phyloP scores from a whole-genome alignment of 2,888 invertebrate species.

The Amphiduros pacificus region DNA sequence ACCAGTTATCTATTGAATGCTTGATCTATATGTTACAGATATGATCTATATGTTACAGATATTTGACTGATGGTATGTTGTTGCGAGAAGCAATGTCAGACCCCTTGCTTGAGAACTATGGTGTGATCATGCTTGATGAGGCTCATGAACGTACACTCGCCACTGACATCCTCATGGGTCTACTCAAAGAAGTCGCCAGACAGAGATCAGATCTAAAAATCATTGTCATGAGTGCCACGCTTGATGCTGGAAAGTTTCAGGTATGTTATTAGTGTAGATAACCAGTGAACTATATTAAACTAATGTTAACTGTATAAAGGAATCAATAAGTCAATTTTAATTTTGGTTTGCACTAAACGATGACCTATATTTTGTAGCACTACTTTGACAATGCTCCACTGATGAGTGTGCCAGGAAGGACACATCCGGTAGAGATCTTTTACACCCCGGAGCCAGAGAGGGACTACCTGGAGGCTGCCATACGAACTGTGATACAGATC shows the following conservation, averaged over 20 bases:
- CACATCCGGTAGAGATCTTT: slow-evolving; percentile 96
- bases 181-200: slow-evolving; percentile 91
- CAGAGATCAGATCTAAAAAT: slow-evolving; percentile 91
- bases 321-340: too few relatives aligned
- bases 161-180: slow-evolving; percentile 98
- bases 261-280: too few relatives aligned
- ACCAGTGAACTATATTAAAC: too few relatives aligned
- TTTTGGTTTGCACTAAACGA: background rate
- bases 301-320: too few relatives aligned
- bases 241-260: slow-evolving; percentile 98
- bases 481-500: slow-evolving; percentile 94
- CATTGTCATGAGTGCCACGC: slow-evolving; percentile 98
- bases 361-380: slow-evolving; percentile 65
- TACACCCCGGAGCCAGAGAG: slow-evolving; percentile 98
- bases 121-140: slow-evolving; percentile 94
- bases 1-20: too few relatives aligned
- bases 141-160: slow-evolving; percentile 98
- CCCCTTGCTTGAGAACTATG: slow-evolving; percentile 94
- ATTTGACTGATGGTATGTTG: slow-evolving; percentile 99
- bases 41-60: slow-evolving; percentile 66
- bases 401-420: slow-evolving; percentile 97
- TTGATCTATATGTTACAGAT: too few relatives aligned
- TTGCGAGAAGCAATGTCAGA: slow-evolving; percentile 98
- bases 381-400: slow-evolving; percentile 97
- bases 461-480: slow-evolving; percentile 97